Conservation (phyloP, 2,113 vertebrate species). For the Pholis gunnellus region DNA sequence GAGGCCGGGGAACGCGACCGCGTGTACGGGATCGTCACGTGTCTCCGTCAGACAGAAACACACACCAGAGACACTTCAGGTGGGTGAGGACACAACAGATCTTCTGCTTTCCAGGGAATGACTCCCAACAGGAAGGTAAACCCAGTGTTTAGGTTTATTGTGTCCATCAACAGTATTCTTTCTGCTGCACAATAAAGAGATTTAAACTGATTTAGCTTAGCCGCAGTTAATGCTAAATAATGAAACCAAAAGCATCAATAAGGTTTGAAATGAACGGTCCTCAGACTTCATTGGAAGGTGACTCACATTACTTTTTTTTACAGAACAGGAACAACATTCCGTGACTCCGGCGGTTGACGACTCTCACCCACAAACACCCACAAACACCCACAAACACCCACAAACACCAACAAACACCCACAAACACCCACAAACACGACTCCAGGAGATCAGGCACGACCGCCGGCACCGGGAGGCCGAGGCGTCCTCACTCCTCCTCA, state of each 20-base stretch:
- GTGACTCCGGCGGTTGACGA: not conserved
- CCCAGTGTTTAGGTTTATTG: not conserved
- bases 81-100: not conserved
- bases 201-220: too few species aligned
- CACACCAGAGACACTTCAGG: slow-evolving; percentile 5
- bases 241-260: not conserved
- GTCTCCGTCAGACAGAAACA: slow-evolving; percentile 1
- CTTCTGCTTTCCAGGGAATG: slow-evolving; percentile 6
- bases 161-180: too few species aligned
- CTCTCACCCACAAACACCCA: slow-evolving; percentile 44
- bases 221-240: too few species aligned
- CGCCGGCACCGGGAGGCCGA: slow-evolving; percentile 28
- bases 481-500: slow-evolving; percentile 70
- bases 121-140: not conserved
- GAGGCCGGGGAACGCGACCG: slow-evolving; percentile 46
- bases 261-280: not conserved
- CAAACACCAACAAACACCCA: too few species aligned
- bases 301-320: not conserved
- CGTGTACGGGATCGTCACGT: slow-evolving; percentile 25
- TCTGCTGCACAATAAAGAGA: too few species aligned
- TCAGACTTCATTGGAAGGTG: not conserved
- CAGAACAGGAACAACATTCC: not conserved
- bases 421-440: slow-evolving; percentile 43
- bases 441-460: slow-evolving; percentile 18
- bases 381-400: slow-evolving; percentile 49